A percentile compares a stretch with the other conserved stretches of the same genome.
Conservation (phyloP, 2,113 vertebrate genomes). For the Hystrix brachyura region DNA sequence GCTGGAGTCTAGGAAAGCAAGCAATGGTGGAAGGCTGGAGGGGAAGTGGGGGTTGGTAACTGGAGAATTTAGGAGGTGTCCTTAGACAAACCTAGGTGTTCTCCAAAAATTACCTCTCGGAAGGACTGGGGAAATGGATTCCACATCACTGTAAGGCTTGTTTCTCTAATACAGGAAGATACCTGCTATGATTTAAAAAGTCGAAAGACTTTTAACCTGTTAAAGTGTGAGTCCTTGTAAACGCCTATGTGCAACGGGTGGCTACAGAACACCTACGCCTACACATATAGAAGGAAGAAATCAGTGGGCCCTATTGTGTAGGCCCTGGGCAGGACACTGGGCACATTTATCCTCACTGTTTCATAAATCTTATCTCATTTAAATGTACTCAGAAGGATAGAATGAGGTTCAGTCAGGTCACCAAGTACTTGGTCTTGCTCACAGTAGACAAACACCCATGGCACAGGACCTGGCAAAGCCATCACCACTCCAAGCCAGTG, state of each 20-base stretch:
- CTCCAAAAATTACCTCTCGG: background rate
- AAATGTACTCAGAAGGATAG: background rate
- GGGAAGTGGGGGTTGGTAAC: background rate
- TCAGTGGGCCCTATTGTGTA: too few species aligned
- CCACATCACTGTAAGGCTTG: background rate
- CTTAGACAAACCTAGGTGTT: background rate
- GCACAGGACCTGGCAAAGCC: background rate
- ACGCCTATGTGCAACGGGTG: background rate
- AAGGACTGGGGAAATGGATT: background rate
- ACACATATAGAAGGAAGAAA: background rate
- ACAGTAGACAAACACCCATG: background rate
- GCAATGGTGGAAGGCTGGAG: accelerated
- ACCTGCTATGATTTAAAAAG: background rate
- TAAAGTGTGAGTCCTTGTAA: background rate
- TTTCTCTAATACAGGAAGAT: background rate
- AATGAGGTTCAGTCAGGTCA: background rate
- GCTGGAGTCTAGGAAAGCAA: background rate
- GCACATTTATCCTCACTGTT: background rate
- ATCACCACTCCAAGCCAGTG: background rate
- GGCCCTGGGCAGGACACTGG: background rate
- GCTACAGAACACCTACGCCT: background rate
- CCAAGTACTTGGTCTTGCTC: background rate
- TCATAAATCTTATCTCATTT: background rate
- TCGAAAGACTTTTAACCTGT: background rate
- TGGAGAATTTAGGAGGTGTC: background rate